Percentiles rank a stretch among this genome's conserved stretches.
Evolutionary conservation across 2,113 vertebrate species (phyloP).

Genomic region (Mionectes macconnelli): DNA sequence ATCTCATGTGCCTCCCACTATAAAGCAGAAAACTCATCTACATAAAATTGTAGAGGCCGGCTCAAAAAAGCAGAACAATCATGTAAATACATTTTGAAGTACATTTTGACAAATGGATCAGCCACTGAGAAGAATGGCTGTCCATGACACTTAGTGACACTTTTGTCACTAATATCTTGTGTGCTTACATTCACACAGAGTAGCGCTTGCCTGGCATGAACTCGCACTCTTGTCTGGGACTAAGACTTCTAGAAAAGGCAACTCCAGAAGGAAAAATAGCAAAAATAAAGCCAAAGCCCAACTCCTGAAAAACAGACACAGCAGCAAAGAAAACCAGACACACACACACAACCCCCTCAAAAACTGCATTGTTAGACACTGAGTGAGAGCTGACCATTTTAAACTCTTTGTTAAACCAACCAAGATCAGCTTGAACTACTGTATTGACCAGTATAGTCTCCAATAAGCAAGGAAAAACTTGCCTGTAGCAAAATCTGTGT

Average conservation of each 20-base stretch:
- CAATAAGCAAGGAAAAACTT: not conserved
- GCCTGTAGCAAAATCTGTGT: not conserved
- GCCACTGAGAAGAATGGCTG: not conserved
- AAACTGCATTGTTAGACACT: not conserved
- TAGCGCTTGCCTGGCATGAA: not conserved
- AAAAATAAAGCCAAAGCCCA: not conserved
- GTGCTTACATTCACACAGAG: not conserved
- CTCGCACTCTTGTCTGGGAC: not conserved
- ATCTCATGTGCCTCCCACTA: not conserved
- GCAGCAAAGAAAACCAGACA: not conserved
- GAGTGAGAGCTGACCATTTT: not conserved
- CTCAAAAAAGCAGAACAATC: slow-evolving; percentile 20
- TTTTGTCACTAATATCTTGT: not conserved
- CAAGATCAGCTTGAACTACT: not conserved
- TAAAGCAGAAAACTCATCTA: slow-evolving; percentile 8
- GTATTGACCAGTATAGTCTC: not conserved
- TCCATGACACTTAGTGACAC: not conserved
- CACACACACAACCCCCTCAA: too few relatives aligned
- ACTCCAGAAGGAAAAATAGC: not conserved
- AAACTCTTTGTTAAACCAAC: not conserved
- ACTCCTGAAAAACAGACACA: not conserved
- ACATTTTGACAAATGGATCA: slow-evolving; percentile 14
- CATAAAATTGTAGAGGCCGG: slow-evolving; percentile 38
- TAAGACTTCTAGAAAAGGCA: not conserved
- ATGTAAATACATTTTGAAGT: not conserved